Evolutionary conservation across 2,113 vertebrate genomes (phyloP).

Genomic region (Rutilus rutilus): DNA sequence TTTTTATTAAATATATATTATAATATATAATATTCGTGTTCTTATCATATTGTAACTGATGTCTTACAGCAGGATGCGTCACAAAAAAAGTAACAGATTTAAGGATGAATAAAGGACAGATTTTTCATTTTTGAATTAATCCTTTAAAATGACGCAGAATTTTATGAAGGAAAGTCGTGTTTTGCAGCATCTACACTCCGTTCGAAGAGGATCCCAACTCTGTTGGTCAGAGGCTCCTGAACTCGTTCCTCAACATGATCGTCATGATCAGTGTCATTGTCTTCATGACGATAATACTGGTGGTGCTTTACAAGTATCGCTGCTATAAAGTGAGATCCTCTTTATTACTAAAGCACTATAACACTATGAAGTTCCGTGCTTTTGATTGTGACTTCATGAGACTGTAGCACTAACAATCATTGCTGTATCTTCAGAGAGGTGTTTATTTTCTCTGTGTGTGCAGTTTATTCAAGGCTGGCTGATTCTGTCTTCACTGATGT

Average conservation of each 20-base stretch:
- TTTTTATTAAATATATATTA: too few relatives aligned
- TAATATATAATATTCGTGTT: neutral
- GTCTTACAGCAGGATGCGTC: neutral
- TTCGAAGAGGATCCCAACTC: slow-evolving; percentile 90
- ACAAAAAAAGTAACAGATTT: neutral
- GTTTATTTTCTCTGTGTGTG: slow-evolving; percentile 46
- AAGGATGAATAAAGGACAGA: neutral
- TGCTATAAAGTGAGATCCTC: slow-evolving; percentile 90
- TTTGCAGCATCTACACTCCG: slow-evolving; percentile 91
- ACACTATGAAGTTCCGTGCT: neutral
- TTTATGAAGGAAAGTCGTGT: neutral
- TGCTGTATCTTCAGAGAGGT: neutral
- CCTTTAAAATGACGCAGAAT: neutral
- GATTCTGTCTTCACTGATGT: slow-evolving; percentile 94
- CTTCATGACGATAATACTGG: slow-evolving; percentile 93
- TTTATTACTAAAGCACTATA: neutral
- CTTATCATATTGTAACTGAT: neutral
- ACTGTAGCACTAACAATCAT: neutral
- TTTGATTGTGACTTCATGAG: neutral
- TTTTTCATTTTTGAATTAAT: neutral
- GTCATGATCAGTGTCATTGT: slow-evolving; percentile 98
- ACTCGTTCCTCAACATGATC: slow-evolving; percentile 94
- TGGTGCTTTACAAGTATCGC: slow-evolving; percentile 93
- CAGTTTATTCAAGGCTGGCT: slow-evolving; percentile 98
- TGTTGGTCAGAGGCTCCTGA: slow-evolving; percentile 88